phyloP scores from a whole-genome alignment of 2,113 vertebrate species.

The Chloropsis cyanopogon region DNA sequence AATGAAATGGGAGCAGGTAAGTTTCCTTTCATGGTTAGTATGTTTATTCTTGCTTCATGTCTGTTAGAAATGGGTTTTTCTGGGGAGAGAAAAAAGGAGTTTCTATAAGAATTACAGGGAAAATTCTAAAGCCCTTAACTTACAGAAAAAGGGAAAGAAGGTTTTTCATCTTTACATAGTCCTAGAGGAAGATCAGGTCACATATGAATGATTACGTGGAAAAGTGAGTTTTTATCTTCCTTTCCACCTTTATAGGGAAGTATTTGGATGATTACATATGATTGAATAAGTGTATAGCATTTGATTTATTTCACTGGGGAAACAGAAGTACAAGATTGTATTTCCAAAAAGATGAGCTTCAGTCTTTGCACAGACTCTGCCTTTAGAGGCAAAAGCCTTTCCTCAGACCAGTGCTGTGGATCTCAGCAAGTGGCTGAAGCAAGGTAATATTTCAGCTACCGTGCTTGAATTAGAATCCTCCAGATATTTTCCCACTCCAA shows the following conservation, averaged over 20 bases:
- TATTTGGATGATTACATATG: neutral
- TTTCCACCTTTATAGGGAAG: neutral
- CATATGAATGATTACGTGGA: neutral
- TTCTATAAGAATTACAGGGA: neutral
- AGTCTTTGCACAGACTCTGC: neutral
- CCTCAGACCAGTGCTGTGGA: neutral
- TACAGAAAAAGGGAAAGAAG: neutral
- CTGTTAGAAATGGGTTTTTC: neutral
- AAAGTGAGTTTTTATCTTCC: neutral
- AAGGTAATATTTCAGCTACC: neutral
- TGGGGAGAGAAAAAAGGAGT: neutral
- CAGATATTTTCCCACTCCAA: neutral
- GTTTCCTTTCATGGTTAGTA: neutral
- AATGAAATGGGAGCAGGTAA: slow-evolving; percentile 82
- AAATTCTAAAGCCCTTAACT: neutral
- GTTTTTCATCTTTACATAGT: neutral
- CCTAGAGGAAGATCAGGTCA: neutral
- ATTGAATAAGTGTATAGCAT: neutral
- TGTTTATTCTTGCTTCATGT: neutral
- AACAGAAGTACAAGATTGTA: neutral
- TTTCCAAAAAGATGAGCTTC: neutral
- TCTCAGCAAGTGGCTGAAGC: neutral
- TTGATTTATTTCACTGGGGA: neutral
- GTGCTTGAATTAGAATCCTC: neutral
- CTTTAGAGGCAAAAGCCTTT: neutral